Conservation (phyloP, 2,113 vertebrate genomes). For the Apodemus sylvaticus region DNA sequence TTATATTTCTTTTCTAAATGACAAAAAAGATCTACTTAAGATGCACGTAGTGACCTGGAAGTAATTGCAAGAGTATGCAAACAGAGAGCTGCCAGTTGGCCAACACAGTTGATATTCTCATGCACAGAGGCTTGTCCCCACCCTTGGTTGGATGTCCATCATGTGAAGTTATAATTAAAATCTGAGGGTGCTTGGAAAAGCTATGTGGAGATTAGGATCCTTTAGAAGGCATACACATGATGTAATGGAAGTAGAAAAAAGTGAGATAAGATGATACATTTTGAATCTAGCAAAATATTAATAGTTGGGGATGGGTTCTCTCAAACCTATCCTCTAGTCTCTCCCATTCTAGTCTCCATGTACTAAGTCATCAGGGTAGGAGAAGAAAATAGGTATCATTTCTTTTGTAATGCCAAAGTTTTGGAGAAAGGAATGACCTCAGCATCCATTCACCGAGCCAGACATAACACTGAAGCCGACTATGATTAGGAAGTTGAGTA, state of each 20-base stretch:
- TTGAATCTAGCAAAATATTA: not conserved
- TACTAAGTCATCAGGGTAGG: not conserved
- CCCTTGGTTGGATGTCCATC: constrained; percentile 78
- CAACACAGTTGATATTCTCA: constrained; percentile 81
- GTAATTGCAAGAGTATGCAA: constrained; percentile 83
- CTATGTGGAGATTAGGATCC: constrained; percentile 52
- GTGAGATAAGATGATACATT: not conserved
- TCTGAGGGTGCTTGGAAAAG: constrained; percentile 68
- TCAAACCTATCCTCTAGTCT: not conserved
- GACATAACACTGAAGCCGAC: not conserved
- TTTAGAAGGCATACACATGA: not conserved
- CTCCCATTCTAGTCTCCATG: not conserved
- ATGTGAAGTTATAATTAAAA: constrained; percentile 81
- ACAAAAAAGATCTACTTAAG: constrained; percentile 78
- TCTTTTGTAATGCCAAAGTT: not conserved
- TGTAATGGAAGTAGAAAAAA: constrained; percentile 15
- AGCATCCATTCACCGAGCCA: constrained; percentile 39
- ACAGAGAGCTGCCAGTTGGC: constrained; percentile 81
- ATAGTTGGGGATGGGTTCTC: not conserved
- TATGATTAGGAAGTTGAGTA: constrained; percentile 19
- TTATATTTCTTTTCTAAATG: constrained; percentile 80
- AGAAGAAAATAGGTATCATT: not conserved
- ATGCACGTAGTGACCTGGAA: constrained; percentile 85
- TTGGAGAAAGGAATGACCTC: not conserved
- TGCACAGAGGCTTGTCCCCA: constrained; percentile 72